These are phyloP conservation scores for Melanostoma scalare DNA, from an alignment of 2,888 invertebrate genomes.

Conservation along the genomic window DNA sequence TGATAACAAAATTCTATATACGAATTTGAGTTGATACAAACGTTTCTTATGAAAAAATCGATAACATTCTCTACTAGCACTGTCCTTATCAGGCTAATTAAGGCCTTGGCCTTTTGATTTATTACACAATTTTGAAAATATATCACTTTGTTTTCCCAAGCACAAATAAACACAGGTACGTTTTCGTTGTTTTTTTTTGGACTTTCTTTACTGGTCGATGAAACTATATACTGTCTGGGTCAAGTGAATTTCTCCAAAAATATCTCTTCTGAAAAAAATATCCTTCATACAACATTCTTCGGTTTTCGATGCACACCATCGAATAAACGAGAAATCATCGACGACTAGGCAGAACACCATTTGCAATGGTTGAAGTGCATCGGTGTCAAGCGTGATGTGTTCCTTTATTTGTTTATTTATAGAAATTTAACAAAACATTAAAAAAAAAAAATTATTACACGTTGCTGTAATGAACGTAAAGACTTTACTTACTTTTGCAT, in stretches of 20 bases:
- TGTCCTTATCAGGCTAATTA: slow-evolving; percentile 41
- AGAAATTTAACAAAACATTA: slow-evolving; percentile 65
- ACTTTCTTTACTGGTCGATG: slow-evolving; percentile 4
- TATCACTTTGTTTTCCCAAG: not conserved
- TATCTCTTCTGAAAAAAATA: slow-evolving; percentile 4
- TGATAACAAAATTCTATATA: slow-evolving; percentile 36
- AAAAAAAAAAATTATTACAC: slow-evolving; percentile 56
- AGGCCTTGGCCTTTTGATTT: slow-evolving; percentile 18
- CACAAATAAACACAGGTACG: slow-evolving; percentile 16
- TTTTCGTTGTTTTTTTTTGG: slow-evolving; percentile 10
- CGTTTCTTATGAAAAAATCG: slow-evolving; percentile 36
- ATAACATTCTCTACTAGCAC: slow-evolving; percentile 26
- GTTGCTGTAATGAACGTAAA: slow-evolving; percentile 36
- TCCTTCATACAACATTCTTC: slow-evolving; percentile 21
- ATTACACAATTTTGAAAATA: slow-evolving; percentile 33
- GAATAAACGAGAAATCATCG: slow-evolving; percentile 39
- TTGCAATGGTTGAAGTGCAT: slow-evolving; percentile 64
- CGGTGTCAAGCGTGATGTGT: slow-evolving; percentile 64
- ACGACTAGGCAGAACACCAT: slow-evolving; percentile 38
- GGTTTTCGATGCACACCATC: slow-evolving; percentile 12
- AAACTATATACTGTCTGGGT: not conserved
- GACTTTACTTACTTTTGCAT: not conserved
- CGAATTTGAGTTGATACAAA: slow-evolving; percentile 18
- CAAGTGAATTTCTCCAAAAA: slow-evolving; percentile 38
- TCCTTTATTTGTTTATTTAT: slow-evolving; percentile 68